phyloP scores from a whole-genome alignment of 2,888 invertebrate species.

The Dexiosoma caninum region DNA sequence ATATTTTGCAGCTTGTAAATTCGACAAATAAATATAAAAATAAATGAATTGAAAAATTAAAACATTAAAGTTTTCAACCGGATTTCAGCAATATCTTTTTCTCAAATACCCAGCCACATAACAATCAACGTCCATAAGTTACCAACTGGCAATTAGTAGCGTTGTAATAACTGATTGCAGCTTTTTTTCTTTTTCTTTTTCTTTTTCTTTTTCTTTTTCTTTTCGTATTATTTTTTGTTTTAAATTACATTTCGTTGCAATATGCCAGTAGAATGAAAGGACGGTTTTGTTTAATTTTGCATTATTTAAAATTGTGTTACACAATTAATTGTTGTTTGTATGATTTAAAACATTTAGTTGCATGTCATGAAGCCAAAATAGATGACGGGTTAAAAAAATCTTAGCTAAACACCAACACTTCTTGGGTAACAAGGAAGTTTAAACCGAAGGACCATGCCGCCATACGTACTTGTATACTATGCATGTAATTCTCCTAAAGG shows the following conservation, averaged over 20 bases:
- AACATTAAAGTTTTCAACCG: too few species aligned
- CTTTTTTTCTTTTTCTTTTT: too few species aligned
- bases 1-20: too few species aligned
- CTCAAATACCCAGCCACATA: too few species aligned
- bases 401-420: slow-evolving; percentile 42
- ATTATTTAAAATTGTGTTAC: slow-evolving; percentile 75
- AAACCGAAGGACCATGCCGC: background rate
- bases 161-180: slow-evolving; percentile 46
- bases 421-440: background rate
- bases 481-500: slow-evolving; percentile 4
- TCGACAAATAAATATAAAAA: too few species aligned
- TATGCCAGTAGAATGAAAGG: background rate
- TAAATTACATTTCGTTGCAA: background rate
- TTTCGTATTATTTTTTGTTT: background rate
- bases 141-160: slow-evolving; percentile 1
- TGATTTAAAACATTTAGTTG: slow-evolving; percentile 56
- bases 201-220: too few species aligned
- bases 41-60: too few species aligned
- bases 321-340: slow-evolving; percentile 64
- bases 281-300: slow-evolving; percentile 65
- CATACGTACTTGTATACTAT: background rate
- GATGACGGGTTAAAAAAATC: background rate
- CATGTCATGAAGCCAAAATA: slow-evolving; percentile 34
- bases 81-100: too few species aligned
- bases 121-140: background rate